Evolutionary conservation across 1,140 invertebrate genomes (phyloP).

Genomic region (Psilanteris sp.): DNA sequence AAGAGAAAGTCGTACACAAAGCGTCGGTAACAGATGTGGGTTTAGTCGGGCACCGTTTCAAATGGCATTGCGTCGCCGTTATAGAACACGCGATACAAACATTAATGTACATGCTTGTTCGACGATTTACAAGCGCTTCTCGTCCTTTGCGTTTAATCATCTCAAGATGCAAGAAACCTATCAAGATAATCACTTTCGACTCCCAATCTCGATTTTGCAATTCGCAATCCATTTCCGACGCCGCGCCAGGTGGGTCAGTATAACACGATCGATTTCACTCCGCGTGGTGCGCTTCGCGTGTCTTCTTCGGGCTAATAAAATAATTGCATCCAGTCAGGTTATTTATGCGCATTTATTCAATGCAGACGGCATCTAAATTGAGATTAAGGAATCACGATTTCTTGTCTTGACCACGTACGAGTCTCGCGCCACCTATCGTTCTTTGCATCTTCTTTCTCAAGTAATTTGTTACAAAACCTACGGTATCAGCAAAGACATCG

Average conservation of each 20-base stretch:
- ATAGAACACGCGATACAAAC: slow-evolving; percentile 55
- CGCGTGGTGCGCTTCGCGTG: slow-evolving; percentile 52
- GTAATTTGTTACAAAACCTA: not conserved
- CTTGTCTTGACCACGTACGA: not conserved
- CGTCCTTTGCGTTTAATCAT: slow-evolving; percentile 42
- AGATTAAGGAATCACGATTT: slow-evolving; percentile 56
- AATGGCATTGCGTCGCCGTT: slow-evolving; percentile 17
- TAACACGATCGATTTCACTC: slow-evolving; percentile 65
- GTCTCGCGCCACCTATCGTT: slow-evolving; percentile 6
- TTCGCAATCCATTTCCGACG: slow-evolving; percentile 24
- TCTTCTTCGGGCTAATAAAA: slow-evolving; percentile 70
- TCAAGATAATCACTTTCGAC: slow-evolving; percentile 50
- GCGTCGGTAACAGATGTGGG: slow-evolving; percentile 38
- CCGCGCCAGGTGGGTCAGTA: slow-evolving; percentile 54
- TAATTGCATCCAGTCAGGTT: slow-evolving; percentile 68
- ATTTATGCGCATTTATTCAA: slow-evolving; percentile 66
- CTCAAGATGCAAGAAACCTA: slow-evolving; percentile 18
- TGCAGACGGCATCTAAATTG: slow-evolving; percentile 20
- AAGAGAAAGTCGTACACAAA: slow-evolving; percentile 20
- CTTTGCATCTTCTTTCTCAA: not conserved
- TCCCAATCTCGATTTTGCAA: slow-evolving; percentile 56
- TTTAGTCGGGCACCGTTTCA: not conserved
- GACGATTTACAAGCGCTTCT: slow-evolving; percentile 14
- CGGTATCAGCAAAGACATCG: slow-evolving; percentile 11
- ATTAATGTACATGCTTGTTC: slow-evolving; percentile 53